Evolutionary conservation across 1,140 invertebrate species (phyloP), one percentile per base, ranked within the genome.

Genomic region (Sycophaga agraensis): DNA sequence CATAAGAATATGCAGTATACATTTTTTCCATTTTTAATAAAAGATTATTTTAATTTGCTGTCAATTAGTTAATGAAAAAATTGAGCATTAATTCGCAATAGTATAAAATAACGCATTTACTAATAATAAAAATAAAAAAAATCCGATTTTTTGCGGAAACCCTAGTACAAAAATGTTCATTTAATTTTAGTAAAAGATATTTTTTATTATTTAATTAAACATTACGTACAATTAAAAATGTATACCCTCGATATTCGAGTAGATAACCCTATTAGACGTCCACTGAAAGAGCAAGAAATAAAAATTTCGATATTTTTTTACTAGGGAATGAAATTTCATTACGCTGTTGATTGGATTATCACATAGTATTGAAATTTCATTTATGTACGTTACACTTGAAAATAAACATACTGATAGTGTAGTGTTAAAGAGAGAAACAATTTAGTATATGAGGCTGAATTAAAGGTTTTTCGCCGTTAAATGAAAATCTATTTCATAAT

Each of bases 251-350:
- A 48, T 9, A 37, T 39, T 35, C 5, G 14, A 37, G 14, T 9
- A 39, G 28, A 39, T 28, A 49, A 42, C 4, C 43, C 6, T 34
- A 19, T 2, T 19, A 17, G 2, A 28, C 34, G n/a, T n/a, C n/a
- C n/a, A 49, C 35, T 48, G 14, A 48, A 49, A 49, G 34, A 21
- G 26, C 2, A 40, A 40, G 45, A 54, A 39, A 46, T 26, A 28
- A 14, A 54, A 54, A 48, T 35, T 34, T 55, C 28, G 28, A 60
- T 60, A 62, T 62, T 62, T 56, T 62, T 62, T 45, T 54, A 54
- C 40, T 49, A 62, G 43, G 34, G 7, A 62, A 46, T 46, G 17
- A 14, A 46, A 60, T 60, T 60, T 45, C 50, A 46, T 53, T 37
- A 35, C 26, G 31, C 28, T 4, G 37, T 37, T 59, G 7, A 34